phyloP scores from a whole-genome alignment of 2,113 vertebrate species.

The Rhabdomys dilectus region DNA sequence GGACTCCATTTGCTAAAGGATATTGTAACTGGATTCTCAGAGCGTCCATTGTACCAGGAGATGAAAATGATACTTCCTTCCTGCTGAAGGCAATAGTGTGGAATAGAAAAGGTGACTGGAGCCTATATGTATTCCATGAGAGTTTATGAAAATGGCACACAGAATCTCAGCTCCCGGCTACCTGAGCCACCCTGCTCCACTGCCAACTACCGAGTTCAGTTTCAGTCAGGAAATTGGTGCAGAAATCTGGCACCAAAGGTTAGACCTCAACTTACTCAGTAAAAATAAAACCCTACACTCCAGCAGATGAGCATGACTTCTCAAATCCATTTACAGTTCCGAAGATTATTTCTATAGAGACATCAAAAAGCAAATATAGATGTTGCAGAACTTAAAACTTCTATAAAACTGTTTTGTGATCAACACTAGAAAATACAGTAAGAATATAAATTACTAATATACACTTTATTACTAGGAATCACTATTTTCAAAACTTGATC shows the following conservation, averaged over 20 bases:
- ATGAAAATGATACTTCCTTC: conserved; percentile 91
- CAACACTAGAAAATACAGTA: neutral
- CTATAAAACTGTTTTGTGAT: neutral
- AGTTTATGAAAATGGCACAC: conserved; percentile 88
- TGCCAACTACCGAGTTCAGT: conserved; percentile 73
- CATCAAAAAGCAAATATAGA: neutral
- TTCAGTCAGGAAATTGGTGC: conserved; percentile 62
- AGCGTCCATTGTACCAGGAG: conserved; percentile 87
- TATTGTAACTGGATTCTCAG: conserved; percentile 90
- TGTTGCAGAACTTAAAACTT: neutral
- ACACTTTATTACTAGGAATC: conserved; percentile 10
- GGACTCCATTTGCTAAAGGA: conserved; percentile 87
- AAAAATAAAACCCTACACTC: conserved; percentile 74
- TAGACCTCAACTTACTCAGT: conserved; percentile 77
- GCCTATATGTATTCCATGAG: conserved; percentile 83
- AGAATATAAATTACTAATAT: neutral
- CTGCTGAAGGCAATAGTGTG: conserved; percentile 76
- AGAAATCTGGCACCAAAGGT: conserved; percentile 75
- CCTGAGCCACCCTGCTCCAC: conserved; percentile 75
- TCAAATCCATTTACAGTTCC: conserved; percentile 33
- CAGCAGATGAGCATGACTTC: conserved; percentile 76
- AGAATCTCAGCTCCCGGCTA: conserved; percentile 81
- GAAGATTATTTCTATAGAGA: neutral
- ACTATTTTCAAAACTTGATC: conserved; percentile 1
- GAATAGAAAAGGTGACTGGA: conserved; percentile 58